Conservation (phyloP, 1,140 invertebrate species). For the Lepidostoma basale region DNA sequence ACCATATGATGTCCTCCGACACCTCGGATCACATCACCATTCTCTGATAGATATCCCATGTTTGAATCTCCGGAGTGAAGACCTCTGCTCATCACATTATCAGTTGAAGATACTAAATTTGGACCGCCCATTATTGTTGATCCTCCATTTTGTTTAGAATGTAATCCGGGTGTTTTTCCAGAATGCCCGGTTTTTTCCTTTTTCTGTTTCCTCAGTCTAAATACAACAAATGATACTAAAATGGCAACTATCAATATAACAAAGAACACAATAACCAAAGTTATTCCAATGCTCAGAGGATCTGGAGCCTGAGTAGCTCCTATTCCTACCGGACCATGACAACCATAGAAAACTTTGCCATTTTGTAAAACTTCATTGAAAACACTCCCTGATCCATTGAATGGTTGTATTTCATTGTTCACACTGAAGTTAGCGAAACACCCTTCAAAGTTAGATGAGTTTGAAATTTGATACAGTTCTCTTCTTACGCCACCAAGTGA, state of each 20-base stretch:
- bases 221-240: constrained; percentile 87
- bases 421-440: constrained; percentile 89
- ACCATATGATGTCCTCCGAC: constrained; percentile 72
- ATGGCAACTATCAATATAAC: constrained; percentile 87
- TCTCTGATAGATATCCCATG: constrained; percentile 68
- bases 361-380: constrained; percentile 71
- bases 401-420: constrained; percentile 87
- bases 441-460: constrained; percentile 75
- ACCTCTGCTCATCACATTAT: constrained; percentile 64
- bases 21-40: constrained; percentile 70
- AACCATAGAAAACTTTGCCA: constrained; percentile 73
- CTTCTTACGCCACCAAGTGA: constrained; percentile 75
- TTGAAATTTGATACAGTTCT: constrained; percentile 61
- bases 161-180: constrained; percentile 62
- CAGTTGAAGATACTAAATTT: constrained; percentile 62
- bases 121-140: constrained; percentile 61
- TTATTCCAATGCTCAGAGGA: constrained; percentile 88
- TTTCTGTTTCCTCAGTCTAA: constrained; percentile 81
- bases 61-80: constrained; percentile 64
- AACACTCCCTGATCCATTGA: constrained; percentile 84
- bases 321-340: constrained; percentile 72
- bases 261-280: constrained; percentile 93
- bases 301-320: constrained; percentile 79
- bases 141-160: constrained; percentile 70
- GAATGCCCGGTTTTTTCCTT: constrained; percentile 75